These are phyloP conservation scores for Sarcophaga rosellei DNA, from an alignment of 2,888 invertebrate genomes.

Conservation along the genomic window DNA sequence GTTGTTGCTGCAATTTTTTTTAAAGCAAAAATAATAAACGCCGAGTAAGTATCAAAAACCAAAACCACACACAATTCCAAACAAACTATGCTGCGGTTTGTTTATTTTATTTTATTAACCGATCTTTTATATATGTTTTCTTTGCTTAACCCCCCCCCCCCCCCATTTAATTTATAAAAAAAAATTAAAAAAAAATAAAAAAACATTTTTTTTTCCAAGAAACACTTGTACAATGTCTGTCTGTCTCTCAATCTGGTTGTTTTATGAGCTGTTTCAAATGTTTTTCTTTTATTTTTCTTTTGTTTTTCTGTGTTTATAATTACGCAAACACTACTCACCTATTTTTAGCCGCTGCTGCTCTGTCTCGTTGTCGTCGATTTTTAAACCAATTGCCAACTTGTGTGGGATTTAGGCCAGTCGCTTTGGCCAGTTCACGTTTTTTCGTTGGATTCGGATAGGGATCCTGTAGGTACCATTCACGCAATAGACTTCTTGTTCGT, in stretches of 20 bases:
- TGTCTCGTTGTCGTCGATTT: conserved; percentile 92
- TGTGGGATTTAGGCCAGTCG: conserved; percentile 95
- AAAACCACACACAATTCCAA: conserved; percentile 69
- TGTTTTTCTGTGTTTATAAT: neutral
- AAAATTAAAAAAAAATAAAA: neutral
- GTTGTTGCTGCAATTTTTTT: neutral
- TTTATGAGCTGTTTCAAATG: neutral
- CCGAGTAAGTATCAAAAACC: conserved; percentile 50
- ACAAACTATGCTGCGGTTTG: conserved; percentile 67
- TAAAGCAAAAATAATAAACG: conserved; percentile 16
- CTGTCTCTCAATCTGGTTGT: neutral
- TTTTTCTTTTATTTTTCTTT: neutral
- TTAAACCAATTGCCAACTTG: conserved; percentile 98
- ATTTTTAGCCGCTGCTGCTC: conserved; percentile 97
- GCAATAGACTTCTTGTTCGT: conserved; percentile 94
- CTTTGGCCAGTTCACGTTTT: conserved; percentile 94
- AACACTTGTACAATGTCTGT: conserved; percentile 58
- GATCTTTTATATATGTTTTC: neutral
- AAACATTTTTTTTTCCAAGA: neutral
- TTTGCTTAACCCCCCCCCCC: neutral
- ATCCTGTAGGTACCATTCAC: conserved; percentile 99
- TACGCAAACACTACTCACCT: conserved; percentile 84
- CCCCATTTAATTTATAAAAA: neutral
- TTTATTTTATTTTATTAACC: conserved; percentile 23
- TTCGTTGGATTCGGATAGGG: conserved; percentile 98